Conservation (phyloP, 2,888 invertebrate species). For the Arrhopalites spinosus region DNA sequence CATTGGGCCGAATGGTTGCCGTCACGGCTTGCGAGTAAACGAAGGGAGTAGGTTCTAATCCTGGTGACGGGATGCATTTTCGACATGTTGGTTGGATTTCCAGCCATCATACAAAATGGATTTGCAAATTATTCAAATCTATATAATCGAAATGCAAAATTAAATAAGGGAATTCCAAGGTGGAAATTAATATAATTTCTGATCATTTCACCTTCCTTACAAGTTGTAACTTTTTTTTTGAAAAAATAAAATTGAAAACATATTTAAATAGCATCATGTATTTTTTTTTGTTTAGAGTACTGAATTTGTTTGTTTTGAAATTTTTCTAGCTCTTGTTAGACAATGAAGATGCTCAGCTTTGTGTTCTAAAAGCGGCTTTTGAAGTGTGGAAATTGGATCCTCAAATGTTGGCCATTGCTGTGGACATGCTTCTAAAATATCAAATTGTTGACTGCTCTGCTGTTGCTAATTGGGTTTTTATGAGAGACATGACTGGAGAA, state of each 20-base stretch:
- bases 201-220: slow-evolving; percentile 29
- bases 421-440: slow-evolving; percentile 96
- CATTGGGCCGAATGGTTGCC: too few species aligned
- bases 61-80: neutral
- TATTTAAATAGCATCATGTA: neutral
- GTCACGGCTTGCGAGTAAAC: too few species aligned
- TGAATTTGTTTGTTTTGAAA: neutral
- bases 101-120: neutral
- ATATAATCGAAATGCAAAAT: slow-evolving; percentile 19
- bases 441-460: slow-evolving; percentile 96
- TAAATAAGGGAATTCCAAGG: slow-evolving; percentile 23
- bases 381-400: slow-evolving; percentile 82
- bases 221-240: neutral
- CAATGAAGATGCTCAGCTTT: slow-evolving; percentile 94
- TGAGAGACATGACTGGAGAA: slow-evolving; percentile 86
- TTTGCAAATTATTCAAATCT: slow-evolving; percentile 19
- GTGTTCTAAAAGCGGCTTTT: slow-evolving; percentile 87
- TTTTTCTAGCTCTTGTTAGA: slow-evolving; percentile 78
- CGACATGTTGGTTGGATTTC: neutral
- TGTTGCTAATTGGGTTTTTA: slow-evolving; percentile 97
- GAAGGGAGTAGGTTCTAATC: too few species aligned
- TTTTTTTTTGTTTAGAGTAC: neutral
- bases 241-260: neutral
- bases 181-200: slow-evolving; percentile 3
- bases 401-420: slow-evolving; percentile 93